Evolutionary conservation across 2,797 vertebrate species (phyloP).

Genomic region (Mormyrops attenuatus): DNA sequence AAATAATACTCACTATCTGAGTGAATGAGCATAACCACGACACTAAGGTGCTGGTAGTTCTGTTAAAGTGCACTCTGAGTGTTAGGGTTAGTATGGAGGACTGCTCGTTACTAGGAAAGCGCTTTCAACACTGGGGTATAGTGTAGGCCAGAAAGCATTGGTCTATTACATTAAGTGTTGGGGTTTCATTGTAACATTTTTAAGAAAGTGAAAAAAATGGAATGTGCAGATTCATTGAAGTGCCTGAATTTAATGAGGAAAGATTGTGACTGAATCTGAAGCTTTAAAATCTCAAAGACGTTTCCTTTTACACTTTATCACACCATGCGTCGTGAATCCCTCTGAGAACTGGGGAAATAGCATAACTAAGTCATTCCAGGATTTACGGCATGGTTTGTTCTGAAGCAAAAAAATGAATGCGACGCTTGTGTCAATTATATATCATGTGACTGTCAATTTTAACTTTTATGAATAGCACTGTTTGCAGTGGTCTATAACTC

Average conservation of each 20-base stretch:
- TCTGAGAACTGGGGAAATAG: background rate
- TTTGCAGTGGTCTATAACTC: background rate
- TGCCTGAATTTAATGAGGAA: background rate
- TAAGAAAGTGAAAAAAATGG: background rate
- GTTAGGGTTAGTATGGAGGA: background rate
- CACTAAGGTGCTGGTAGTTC: background rate
- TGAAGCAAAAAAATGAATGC: background rate
- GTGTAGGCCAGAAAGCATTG: background rate
- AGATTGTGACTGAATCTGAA: background rate
- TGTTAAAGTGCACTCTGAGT: background rate
- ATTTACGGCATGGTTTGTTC: background rate
- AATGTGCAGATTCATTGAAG: background rate
- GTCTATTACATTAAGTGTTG: background rate
- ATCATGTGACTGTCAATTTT: background rate
- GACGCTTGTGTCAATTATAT: background rate
- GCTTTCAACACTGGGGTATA: background rate
- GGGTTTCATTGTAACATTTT: background rate
- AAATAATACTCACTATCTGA: background rate
- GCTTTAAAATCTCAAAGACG: background rate
- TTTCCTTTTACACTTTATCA: background rate
- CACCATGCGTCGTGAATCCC: background rate
- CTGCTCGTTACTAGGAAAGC: background rate
- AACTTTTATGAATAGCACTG: background rate
- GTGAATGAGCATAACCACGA: background rate
- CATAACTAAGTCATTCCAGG: background rate